A percentile compares a stretch with the other conserved stretches of the same genome.
phyloP scores from a whole-genome alignment of 1,140 invertebrate genomes.

The Mya arenaria region DNA sequence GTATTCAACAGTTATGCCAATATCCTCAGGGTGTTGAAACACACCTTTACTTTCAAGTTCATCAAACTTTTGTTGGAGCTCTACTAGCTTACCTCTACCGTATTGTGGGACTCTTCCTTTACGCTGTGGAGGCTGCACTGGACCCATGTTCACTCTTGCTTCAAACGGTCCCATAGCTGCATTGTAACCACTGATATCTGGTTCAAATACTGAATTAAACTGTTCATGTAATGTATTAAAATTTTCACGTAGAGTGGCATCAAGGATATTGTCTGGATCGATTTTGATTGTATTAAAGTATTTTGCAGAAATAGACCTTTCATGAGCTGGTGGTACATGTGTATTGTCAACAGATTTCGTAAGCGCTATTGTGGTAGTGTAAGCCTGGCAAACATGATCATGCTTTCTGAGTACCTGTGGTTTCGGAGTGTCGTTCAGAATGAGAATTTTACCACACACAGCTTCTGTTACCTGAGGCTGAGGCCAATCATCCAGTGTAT shows the following conservation, averaged over 20 bases:
- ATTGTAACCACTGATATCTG: slow-evolving; percentile 48
- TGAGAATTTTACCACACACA: slow-evolving; percentile 22
- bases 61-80: slow-evolving; percentile 56
- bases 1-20: background rate
- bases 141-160: slow-evolving; percentile 52
- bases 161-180: slow-evolving; percentile 35
- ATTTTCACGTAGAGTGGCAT: too few relatives aligned
- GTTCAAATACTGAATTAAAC: slow-evolving; percentile 33
- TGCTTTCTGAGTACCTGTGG: background rate
- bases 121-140: slow-evolving; percentile 53
- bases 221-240: slow-evolving; percentile 27
- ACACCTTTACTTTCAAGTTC: slow-evolving; percentile 26
- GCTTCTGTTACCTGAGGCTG: background rate
- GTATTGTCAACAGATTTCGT: too few relatives aligned
- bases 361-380: too few relatives aligned
- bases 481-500: too few relatives aligned
- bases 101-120: slow-evolving; percentile 55
- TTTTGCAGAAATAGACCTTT: background rate
- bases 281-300: slow-evolving; percentile 1
- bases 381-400: slow-evolving; percentile 41
- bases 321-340: too few relatives aligned
- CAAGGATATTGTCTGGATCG: slow-evolving; percentile 50
- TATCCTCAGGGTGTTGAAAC: slow-evolving; percentile 17
- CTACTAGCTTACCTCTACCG: slow-evolving; percentile 29
- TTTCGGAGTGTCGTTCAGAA: slow-evolving; percentile 11